Conservation (phyloP, 1,140 invertebrate genomes). For the Notospermus geniculatus region DNA sequence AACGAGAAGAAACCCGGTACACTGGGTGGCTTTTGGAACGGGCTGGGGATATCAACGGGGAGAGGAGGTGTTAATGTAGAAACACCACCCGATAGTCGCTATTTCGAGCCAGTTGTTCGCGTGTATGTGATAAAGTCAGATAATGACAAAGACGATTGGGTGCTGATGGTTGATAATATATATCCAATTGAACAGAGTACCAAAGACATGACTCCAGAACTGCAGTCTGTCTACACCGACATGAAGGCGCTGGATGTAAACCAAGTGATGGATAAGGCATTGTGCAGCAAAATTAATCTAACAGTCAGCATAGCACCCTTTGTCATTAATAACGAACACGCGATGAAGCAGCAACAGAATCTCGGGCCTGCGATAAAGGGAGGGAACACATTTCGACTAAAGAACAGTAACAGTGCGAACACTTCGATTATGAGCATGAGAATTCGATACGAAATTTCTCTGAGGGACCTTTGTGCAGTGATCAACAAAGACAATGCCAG, state of each 20-base stretch:
- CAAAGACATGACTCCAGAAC: background rate
- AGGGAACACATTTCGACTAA: background rate
- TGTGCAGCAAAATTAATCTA: constrained; percentile 6
- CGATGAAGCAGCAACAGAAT: constrained; percentile 6
- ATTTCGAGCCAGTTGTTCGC: constrained; percentile 11
- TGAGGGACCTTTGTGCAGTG: background rate
- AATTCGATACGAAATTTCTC: constrained; percentile 9
- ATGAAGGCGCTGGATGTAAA: constrained; percentile 9
- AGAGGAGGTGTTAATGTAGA: background rate
- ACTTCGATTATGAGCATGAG: background rate
- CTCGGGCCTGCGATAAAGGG: background rate
- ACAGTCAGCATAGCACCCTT: constrained; percentile 4
- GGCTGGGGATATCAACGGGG: background rate
- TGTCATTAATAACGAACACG: constrained; percentile 6
- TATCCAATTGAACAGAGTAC: constrained; percentile 1
- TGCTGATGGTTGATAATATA: constrained; percentile 6
- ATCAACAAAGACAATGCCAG: constrained; percentile 8
- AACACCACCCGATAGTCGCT: background rate
- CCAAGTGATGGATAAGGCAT: constrained; percentile 4
- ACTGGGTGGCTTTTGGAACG: constrained; percentile 7
- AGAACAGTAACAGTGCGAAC: background rate
- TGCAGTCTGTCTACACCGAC: constrained; percentile 1
- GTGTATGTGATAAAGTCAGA: constrained; percentile 7
- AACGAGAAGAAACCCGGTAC: background rate
- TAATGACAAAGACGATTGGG: constrained; percentile 10